A percentile compares a stretch with the other conserved stretches of the same genome.
These are phyloP conservation scores for Tiliacea citrago DNA, from an alignment of 2,888 invertebrate genomes.

Conservation along the genomic window DNA sequence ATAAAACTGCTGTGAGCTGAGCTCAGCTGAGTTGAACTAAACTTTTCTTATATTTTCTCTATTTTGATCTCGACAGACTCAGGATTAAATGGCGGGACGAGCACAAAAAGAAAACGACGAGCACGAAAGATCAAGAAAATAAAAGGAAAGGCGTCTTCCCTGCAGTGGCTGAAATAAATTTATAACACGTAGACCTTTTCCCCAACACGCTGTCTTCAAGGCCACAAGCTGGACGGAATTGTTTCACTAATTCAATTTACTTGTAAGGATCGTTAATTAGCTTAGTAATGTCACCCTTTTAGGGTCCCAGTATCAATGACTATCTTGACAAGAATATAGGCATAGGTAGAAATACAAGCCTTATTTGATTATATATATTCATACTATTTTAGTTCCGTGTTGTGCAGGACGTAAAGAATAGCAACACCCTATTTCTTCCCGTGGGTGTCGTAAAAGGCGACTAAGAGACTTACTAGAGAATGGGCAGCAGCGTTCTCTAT, in stretches of 20 bases:
- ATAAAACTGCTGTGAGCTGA: not conserved
- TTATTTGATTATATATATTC: slow-evolving; percentile 25
- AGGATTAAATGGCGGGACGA: not conserved
- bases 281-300: slow-evolving; percentile 41
- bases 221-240: slow-evolving; percentile 22
- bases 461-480: no score
- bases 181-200: not conserved
- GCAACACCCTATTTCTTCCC: no score
- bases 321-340: slow-evolving; percentile 6
- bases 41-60: not conserved
- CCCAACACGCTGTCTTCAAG: slow-evolving; percentile 12
- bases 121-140: not conserved
- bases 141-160: not conserved
- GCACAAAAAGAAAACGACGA: not conserved
- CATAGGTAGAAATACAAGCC: not conserved
- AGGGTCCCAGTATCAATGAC: slow-evolving; percentile 24
- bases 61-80: not conserved
- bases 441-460: no score
- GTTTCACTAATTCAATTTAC: slow-evolving; percentile 51
- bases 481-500: no score
- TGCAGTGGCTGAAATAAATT: not conserved
- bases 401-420: no score
- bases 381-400: no score
- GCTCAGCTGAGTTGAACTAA: not conserved
- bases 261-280: slow-evolving; percentile 40